Evolutionary conservation across 2,797 vertebrate species (phyloP).

Genomic region (Pithecia hirsuta): DNA sequence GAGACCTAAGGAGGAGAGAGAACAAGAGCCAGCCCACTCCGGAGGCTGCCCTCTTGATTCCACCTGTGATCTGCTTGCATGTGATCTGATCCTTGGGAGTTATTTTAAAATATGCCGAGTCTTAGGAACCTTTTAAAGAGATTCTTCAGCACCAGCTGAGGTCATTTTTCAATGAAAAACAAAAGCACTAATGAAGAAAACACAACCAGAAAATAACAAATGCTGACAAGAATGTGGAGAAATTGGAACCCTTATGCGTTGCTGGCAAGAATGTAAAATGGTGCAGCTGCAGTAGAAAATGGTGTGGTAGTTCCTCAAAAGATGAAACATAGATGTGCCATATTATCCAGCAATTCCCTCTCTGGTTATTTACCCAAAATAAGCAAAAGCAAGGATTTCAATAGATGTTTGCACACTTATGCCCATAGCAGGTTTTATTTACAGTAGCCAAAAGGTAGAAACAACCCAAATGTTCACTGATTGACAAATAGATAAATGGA

Average conservation of each 20-base stretch:
- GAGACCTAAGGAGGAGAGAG: neutral
- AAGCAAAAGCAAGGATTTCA: no score
- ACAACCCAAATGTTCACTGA: neutral
- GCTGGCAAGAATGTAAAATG: no score
- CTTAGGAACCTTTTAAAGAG: neutral
- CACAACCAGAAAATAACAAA: neutral
- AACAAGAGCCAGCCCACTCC: neutral
- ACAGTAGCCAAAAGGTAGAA: neutral
- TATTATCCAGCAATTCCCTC: no score
- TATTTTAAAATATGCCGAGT: neutral
- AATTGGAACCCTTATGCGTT: neutral
- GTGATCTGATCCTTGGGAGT: neutral
- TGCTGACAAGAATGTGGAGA: neutral
- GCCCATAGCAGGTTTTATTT: neutral
- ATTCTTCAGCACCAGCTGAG: neutral
- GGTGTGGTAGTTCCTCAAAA: neutral
- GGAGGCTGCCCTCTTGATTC: neutral
- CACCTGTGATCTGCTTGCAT: neutral
- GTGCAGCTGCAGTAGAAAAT: no score
- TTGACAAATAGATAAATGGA: neutral
- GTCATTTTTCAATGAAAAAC: neutral
- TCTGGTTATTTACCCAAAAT: no score
- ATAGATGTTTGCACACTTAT: no score
- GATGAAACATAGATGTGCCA: neutral
- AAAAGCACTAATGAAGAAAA: neutral